Evolutionary conservation across 2,888 invertebrate genomes (phyloP).

Genomic region (Uloborus plumipes): DNA sequence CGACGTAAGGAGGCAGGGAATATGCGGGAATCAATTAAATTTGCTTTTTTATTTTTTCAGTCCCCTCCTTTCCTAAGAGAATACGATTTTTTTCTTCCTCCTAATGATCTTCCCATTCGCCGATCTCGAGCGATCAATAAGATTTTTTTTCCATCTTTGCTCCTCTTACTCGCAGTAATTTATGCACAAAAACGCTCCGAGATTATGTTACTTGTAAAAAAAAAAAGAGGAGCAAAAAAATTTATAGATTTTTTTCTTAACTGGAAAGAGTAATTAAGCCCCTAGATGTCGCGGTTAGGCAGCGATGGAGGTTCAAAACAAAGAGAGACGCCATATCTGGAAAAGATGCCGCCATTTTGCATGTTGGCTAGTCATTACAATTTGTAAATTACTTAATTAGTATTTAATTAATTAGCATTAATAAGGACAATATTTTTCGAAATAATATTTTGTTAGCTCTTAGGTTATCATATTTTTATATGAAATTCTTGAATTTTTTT

Average conservation of each 20-base stretch:
- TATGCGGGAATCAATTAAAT: slow-evolving; percentile 63
- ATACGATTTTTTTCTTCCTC: slow-evolving; percentile 21
- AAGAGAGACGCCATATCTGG: slow-evolving; percentile 50
- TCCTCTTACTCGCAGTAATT: slow-evolving; percentile 38
- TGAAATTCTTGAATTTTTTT: too few species aligned
- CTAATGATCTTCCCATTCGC: slow-evolving; percentile 62
- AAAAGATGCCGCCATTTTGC: slow-evolving; percentile 53
- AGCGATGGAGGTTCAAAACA: slow-evolving; percentile 54
- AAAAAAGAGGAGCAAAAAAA: slow-evolving; percentile 10
- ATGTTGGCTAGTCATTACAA: slow-evolving; percentile 15
- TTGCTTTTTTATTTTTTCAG: slow-evolving; percentile 30
- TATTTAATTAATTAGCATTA: slow-evolving; percentile 23
- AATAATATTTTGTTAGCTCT: too few species aligned
- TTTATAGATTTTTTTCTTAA: slow-evolving; percentile 10
- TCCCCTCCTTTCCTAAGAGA: slow-evolving; percentile 35
- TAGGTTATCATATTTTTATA: too few species aligned
- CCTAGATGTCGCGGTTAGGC: slow-evolving; percentile 63
- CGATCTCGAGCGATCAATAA: slow-evolving; percentile 57
- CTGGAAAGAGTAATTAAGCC: slow-evolving; percentile 61
- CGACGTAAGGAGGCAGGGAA: slow-evolving; percentile 55
- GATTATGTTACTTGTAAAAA: slow-evolving; percentile 53
- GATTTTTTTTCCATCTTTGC: slow-evolving; percentile 24
- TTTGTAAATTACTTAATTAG: not conserved
- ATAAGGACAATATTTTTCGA: not conserved
- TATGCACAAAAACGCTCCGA: slow-evolving; percentile 60